phyloP scores from a whole-genome alignment of 1,140 invertebrate species.

The Helicoverpa zea region DNA sequence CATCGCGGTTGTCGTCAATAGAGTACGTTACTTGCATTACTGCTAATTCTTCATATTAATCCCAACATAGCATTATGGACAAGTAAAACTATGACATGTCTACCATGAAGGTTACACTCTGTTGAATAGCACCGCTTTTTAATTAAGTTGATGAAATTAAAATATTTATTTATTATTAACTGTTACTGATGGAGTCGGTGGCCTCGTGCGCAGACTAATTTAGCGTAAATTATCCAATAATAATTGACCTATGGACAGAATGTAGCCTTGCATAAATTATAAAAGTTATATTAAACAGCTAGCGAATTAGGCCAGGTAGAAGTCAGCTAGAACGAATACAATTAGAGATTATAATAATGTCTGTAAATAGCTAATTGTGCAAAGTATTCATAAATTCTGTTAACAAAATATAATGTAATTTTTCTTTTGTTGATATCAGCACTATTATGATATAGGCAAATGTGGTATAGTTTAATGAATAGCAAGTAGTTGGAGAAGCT shows the following conservation, averaged over 20 bases:
- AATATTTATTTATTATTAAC: slow-evolving; percentile 16
- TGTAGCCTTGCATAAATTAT: slow-evolving; percentile 5
- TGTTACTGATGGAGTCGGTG: background rate
- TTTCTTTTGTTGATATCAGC: slow-evolving; percentile 15
- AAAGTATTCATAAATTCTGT: slow-evolving; percentile 14
- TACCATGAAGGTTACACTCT: background rate
- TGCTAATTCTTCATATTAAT: slow-evolving; percentile 3
- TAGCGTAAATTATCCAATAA: slow-evolving; percentile 1
- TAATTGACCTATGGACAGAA: background rate
- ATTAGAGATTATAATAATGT: slow-evolving; percentile 11
- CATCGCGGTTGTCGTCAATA: slow-evolving; percentile 12
- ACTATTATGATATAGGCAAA: background rate
- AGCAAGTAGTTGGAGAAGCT: background rate
- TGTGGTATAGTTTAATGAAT: slow-evolving; percentile 1
- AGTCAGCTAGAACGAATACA: slow-evolving; percentile 24
- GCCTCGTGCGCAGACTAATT: background rate
- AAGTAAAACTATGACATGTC: background rate
- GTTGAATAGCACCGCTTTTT: background rate
- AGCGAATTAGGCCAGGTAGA: slow-evolving; percentile 1
- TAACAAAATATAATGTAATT: slow-evolving; percentile 4
- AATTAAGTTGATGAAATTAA: slow-evolving; percentile 3
- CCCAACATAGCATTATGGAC: background rate
- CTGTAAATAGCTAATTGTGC: slow-evolving; percentile 29
- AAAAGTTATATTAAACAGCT: slow-evolving; percentile 18
- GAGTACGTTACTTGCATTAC: background rate